These are phyloP conservation scores for Neoscelio sp. DNA, from an alignment of 2,888 invertebrate species.

Conservation along the genomic window DNA sequence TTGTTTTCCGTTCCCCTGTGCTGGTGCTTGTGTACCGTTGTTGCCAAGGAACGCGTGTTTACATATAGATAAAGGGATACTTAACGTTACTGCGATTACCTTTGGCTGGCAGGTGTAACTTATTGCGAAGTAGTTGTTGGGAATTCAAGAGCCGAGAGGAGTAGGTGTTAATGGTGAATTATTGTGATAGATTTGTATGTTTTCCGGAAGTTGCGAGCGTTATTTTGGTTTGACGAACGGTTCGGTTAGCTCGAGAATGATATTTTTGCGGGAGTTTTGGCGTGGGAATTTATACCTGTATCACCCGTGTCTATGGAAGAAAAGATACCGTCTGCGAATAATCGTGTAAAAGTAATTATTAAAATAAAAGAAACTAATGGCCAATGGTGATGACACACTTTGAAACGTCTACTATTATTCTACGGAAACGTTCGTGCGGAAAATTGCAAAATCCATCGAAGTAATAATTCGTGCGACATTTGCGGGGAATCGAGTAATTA, in stretches of 20 bases:
- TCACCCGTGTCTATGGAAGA: no score
- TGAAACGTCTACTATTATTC: no score
- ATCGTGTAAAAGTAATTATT: no score
- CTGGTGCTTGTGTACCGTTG: conserved; percentile 28
- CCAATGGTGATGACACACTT: no score
- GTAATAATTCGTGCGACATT: no score
- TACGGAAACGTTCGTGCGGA: no score
- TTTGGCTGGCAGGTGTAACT: conserved; percentile 52
- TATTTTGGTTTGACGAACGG: conserved; percentile 36
- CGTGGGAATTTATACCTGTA: conserved; percentile 8
- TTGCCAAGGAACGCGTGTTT: conserved; percentile 57
- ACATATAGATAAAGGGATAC: conserved; percentile 61
- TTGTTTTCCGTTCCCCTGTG: conserved; percentile 13
- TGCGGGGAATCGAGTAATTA: no score
- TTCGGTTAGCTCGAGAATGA: neutral
- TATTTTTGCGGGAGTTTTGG: no score
- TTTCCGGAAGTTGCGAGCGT: conserved; percentile 34
- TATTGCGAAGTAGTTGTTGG: conserved; percentile 51
- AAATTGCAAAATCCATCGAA: no score
- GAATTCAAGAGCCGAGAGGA: conserved; percentile 40
- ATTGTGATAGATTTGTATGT: conserved; percentile 55
- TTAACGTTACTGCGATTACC: conserved; percentile 56
- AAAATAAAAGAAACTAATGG: no score
- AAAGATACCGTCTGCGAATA: no score
- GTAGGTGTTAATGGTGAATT: conserved; percentile 57